These are phyloP conservation scores for Bemisia tabaci DNA, from an alignment of 1,140 invertebrate genomes.

Conservation along the genomic window DNA sequence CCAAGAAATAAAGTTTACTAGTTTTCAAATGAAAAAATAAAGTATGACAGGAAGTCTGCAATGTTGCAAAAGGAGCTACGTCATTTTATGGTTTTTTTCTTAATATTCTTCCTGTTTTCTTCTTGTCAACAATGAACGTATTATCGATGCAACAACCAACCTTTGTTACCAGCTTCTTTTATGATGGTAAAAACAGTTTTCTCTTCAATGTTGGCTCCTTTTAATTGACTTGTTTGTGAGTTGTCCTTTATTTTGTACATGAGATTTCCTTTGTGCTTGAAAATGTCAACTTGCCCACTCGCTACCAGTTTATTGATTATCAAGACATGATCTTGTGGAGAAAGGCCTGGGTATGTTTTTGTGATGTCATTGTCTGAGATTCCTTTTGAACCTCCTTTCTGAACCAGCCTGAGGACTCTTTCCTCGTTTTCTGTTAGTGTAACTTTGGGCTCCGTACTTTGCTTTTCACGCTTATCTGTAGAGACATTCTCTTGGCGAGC, in stretches of 20 bases:
- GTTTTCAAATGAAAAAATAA: no score
- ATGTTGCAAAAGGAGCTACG: no score
- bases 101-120: no score
- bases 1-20: no score
- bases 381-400: constrained; percentile 48
- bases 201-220: constrained; percentile 81
- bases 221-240: constrained; percentile 43
- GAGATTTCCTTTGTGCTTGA: constrained; percentile 22
- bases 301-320: constrained; percentile 70
- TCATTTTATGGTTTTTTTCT: no score
- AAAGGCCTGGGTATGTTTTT: constrained; percentile 49
- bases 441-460: background rate
- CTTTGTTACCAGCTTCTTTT: constrained; percentile 84
- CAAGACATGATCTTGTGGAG: constrained; percentile 49
- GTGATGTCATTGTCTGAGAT: constrained; percentile 58
- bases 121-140: no score
- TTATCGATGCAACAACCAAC: no score
- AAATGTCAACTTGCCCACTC: background rate
- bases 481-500: background rate
- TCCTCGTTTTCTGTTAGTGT: background rate
- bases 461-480: background rate
- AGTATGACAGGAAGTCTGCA: no score
- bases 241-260: constrained; percentile 61
- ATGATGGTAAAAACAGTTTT: constrained; percentile 86
- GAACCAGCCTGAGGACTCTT: constrained; percentile 41